phyloP scores from a whole-genome alignment of 2,797 vertebrate species.

The Rachycentron canadum region DNA sequence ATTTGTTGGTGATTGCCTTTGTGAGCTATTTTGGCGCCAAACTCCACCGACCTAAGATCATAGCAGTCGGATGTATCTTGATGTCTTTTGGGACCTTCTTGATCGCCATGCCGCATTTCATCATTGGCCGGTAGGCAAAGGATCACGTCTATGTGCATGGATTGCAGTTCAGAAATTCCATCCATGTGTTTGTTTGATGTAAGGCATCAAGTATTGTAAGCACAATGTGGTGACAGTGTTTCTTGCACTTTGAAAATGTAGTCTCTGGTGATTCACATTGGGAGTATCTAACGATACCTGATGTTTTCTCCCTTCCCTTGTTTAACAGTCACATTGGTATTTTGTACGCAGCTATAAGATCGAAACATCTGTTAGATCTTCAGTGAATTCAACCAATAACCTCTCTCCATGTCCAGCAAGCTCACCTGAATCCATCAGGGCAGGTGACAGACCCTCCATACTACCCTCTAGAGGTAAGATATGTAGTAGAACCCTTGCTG shows the following conservation, averaged over 20 bases:
- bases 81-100: slow-evolving; percentile 94
- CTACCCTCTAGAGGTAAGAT: slow-evolving; percentile 72
- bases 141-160: not conserved
- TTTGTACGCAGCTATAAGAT: slow-evolving; percentile 91
- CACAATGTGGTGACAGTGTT: not conserved
- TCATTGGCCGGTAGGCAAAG: slow-evolving; percentile 90
- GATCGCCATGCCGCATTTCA: slow-evolving; percentile 93
- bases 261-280: slow-evolving; percentile 39
- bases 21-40: slow-evolving; percentile 97
- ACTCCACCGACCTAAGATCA: slow-evolving; percentile 94
- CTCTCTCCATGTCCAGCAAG: slow-evolving; percentile 87
- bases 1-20: slow-evolving; percentile 93
- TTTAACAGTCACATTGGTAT: slow-evolving; percentile 76
- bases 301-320: slow-evolving; percentile 73
- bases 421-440: slow-evolving; percentile 61
- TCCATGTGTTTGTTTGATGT: slow-evolving; percentile 7
- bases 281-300: slow-evolving; percentile 66
- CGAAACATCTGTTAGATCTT: slow-evolving; percentile 86
- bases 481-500: slow-evolving; percentile 26
- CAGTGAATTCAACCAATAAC: slow-evolving; percentile 87
- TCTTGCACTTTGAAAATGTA: slow-evolving; percentile 12
- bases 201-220: not conserved
- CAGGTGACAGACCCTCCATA: slow-evolving; percentile 60
- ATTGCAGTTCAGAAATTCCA: not conserved
- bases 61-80: slow-evolving; percentile 91